Evolutionary conservation across 2,888 invertebrate species (phyloP).

Genomic region (Mythimna lalbum): DNA sequence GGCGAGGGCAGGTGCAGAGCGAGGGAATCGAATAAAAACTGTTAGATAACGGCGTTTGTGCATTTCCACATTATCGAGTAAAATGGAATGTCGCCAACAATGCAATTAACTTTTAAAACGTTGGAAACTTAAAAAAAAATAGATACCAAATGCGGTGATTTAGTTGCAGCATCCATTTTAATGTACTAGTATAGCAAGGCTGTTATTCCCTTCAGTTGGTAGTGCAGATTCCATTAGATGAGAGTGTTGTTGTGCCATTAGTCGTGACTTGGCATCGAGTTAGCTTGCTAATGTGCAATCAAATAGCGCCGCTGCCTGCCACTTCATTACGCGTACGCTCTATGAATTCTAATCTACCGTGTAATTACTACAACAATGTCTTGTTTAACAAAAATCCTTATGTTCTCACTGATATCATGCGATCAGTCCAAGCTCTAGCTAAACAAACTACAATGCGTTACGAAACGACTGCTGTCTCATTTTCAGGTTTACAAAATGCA

Average conservation of each 20-base stretch:
- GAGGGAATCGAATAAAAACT: constrained; percentile 65
- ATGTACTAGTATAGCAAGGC: constrained; percentile 50
- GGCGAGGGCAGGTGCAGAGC: constrained; percentile 64
- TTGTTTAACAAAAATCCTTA: constrained; percentile 58
- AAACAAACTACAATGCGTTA: not conserved
- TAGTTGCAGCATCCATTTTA: constrained; percentile 49
- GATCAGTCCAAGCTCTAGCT: not conserved
- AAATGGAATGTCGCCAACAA: constrained; percentile 70
- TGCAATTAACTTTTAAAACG: constrained; percentile 72
- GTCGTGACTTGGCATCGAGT: constrained; percentile 87
- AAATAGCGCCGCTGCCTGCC: constrained; percentile 81
- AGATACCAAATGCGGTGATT: constrained; percentile 59
- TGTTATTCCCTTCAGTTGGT: constrained; percentile 51
- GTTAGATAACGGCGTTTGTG: constrained; percentile 67
- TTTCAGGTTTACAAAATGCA: constrained; percentile 33
- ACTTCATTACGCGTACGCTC: constrained; percentile 86
- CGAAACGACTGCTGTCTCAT: not conserved
- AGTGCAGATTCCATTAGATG: constrained; percentile 68
- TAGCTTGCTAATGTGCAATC: constrained; percentile 86
- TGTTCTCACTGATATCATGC: constrained; percentile 10
- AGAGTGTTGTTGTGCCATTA: constrained; percentile 79
- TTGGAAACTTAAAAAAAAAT: constrained; percentile 56
- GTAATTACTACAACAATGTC: constrained; percentile 77
- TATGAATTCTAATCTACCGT: constrained; percentile 83
- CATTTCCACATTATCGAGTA: constrained; percentile 71